Evolutionary conservation across 2,113 vertebrate genomes (phyloP).

Genomic region (Stigmatopora argus): DNA sequence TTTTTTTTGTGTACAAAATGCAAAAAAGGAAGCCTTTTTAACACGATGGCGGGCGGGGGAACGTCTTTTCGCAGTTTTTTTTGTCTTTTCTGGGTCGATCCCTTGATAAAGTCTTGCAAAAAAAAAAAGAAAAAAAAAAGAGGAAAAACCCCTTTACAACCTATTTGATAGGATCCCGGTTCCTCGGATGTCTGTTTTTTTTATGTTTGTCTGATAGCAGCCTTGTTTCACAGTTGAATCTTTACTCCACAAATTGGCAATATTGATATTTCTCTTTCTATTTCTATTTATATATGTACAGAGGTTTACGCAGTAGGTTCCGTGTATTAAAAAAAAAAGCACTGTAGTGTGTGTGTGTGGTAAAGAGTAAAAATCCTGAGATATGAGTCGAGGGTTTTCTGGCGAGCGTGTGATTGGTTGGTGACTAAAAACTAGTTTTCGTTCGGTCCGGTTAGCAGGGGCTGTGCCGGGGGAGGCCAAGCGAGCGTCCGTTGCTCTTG

Average conservation of each 20-base stretch:
- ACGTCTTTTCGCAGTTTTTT: neutral
- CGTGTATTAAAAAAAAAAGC: constrained; percentile 55
- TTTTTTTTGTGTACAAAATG: constrained; percentile 28
- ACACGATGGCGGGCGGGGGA: neutral
- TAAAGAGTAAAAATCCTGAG: constrained; percentile 81
- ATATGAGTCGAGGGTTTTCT: constrained; percentile 67
- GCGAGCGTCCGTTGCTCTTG: constrained; percentile 88
- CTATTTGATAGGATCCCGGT: neutral
- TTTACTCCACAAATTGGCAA: constrained; percentile 70
- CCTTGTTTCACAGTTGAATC: constrained; percentile 82
- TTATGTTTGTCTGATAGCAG: constrained; percentile 57
- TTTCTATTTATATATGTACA: constrained; percentile 46
- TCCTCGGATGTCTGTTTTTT: neutral
- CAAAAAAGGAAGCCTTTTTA: constrained; percentile 38
- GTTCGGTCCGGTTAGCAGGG: constrained; percentile 79
- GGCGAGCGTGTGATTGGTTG: constrained; percentile 57
- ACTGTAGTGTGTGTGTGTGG: constrained; percentile 68
- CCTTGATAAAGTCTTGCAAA: neutral
- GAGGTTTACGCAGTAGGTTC: constrained; percentile 28
- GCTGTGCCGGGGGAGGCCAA: constrained; percentile 81
- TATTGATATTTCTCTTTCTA: constrained; percentile 32
- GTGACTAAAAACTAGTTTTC: constrained; percentile 3
- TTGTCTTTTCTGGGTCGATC: neutral
- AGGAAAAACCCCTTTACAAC: neutral
- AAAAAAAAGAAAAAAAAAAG: neutral